Conservation (phyloP, 2,113 vertebrate genomes). For the Microtus ochrogaster region DNA sequence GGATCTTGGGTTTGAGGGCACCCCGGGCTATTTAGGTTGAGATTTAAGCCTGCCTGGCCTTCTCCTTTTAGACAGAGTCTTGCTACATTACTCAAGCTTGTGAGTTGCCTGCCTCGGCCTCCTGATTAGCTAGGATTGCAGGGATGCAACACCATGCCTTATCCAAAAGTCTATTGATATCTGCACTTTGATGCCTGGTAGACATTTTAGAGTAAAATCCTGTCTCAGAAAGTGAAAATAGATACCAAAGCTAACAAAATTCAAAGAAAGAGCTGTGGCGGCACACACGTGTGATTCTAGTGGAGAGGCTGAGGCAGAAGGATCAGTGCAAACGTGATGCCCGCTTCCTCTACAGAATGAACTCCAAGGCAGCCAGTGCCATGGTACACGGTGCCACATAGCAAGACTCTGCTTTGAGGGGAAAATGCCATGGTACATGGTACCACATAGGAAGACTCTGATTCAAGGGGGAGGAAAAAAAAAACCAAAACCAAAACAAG, state of each 20-base stretch:
- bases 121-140: no score
- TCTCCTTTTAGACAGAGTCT: no score
- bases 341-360: background rate
- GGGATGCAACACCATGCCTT: no score
- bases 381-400: background rate
- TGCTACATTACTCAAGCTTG: no score
- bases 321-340: no score
- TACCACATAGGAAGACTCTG: background rate
- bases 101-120: no score
- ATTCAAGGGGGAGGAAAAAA: background rate
- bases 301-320: background rate
- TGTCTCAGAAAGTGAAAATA: background rate
- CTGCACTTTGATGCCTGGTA: no score
- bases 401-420: background rate
- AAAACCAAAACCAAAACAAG: background rate
- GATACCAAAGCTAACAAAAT: background rate
- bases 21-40: background rate
- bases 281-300: background rate
- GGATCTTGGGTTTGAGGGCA: background rate
- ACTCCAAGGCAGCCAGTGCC: no score
- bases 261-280: background rate
- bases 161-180: no score
- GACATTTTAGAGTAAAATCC: background rate
- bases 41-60: background rate
- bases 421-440: no score